Evolutionary conservation across 2,888 invertebrate genomes (phyloP), one percentile per base, ranked within the genome.

Genomic region (Corythucha ciliata): DNA sequence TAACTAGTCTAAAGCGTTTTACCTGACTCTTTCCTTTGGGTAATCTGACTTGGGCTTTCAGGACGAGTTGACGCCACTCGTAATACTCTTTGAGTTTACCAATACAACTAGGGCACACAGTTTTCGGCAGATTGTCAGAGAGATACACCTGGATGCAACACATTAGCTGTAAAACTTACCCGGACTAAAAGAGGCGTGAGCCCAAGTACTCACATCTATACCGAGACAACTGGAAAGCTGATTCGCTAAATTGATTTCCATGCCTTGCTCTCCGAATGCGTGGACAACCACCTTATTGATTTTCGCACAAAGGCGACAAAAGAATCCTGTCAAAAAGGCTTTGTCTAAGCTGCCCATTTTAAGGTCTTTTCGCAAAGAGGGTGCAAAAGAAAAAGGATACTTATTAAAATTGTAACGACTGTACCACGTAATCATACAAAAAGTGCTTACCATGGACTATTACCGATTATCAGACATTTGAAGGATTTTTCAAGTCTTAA

Each of bases 251-350:
- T 77, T 75, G 66, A 85, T 72, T 63, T 81, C 78, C 65, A 78
- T 76, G 45, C 85, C 87, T 71, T 81, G 82, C 62, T 81, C 80
- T 33, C 86, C 83, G 66, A 86, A 87, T 60, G 87, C 81, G 67
- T 87, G 87, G 61, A 87, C 79, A 49, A 87, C 87, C 63, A 79
- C 80, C 66, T 81, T 77, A 69, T 86, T 86, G 79, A 85, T 83
- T 74, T 85, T 84, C 26, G 86, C 86, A 68, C 88, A 88, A 55
- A 88, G 74, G 65, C 87, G 78, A 70, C 88, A 88, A 65, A 88
- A 79, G 72, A 84, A 88, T 60, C 87, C 87, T 46, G 84, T 82
- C 64, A 86, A 77, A 60, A 83, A 77, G 47, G 83, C 87, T 70
- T 80, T 79, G 62, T 82, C 83, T 63, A 83, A 78, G 66, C 87